Conservation (phyloP, 1,140 invertebrate genomes). For the Gonioctena quinquepunctata region DNA sequence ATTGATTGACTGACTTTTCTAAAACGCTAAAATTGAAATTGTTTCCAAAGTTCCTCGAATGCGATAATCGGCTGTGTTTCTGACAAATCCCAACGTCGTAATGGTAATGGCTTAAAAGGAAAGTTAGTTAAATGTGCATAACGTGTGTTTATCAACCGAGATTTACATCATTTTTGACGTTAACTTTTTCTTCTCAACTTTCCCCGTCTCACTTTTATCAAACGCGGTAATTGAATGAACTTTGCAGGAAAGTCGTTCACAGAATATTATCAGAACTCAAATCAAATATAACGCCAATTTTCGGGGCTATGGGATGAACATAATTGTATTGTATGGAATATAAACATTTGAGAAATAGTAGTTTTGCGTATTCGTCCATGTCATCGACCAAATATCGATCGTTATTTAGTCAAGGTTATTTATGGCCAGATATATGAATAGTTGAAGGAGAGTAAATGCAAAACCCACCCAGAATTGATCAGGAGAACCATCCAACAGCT, state of each 20-base stretch:
- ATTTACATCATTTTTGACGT: constrained; percentile 17
- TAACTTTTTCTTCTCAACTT: constrained; percentile 19
- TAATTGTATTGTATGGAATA: background rate
- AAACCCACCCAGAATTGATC: background rate
- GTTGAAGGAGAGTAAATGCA: too few species aligned
- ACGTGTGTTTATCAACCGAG: constrained; percentile 17
- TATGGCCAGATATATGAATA: too few species aligned
- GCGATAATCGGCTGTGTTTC: constrained; percentile 28
- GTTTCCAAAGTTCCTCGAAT: constrained; percentile 31
- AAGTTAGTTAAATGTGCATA: constrained; percentile 20
- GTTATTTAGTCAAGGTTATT: too few species aligned
- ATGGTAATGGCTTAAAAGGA: constrained; percentile 20
- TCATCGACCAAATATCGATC: background rate
- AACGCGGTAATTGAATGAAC: constrained; percentile 3
- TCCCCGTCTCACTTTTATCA: background rate
- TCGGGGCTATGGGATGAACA: background rate
- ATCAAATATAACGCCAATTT: background rate
- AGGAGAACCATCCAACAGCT: too few species aligned
- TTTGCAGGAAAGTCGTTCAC: constrained; percentile 2
- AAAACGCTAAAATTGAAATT: constrained; percentile 35
- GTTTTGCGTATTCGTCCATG: background rate
- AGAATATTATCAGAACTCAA: background rate
- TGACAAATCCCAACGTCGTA: constrained; percentile 10
- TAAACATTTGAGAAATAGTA: background rate
- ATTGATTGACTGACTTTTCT: constrained; percentile 40